Percentiles rank a stretch among this genome's conserved stretches.
These are phyloP conservation scores for Nysson spinosus DNA, from an alignment of 2,888 invertebrate species.

Conservation along the genomic window DNA sequence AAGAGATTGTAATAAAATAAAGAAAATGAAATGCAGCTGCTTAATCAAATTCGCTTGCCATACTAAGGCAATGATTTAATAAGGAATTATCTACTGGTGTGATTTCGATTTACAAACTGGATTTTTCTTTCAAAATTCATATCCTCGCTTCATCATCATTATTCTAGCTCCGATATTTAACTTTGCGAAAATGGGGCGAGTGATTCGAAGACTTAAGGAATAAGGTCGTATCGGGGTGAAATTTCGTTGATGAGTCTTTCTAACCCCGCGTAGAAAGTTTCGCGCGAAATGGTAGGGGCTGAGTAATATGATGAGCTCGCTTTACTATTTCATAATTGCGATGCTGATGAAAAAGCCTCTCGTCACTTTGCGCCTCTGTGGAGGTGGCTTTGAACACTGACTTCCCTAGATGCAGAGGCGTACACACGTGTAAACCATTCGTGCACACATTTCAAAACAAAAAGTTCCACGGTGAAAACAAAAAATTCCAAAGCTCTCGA, in stretches of 20 bases:
- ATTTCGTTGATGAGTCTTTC: conserved; percentile 46
- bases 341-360: conserved; percentile 42
- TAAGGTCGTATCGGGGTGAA: conserved; percentile 25
- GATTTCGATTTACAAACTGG: too few species aligned
- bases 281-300: conserved; percentile 18
- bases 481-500: conserved; percentile 26
- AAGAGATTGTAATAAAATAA: too few species aligned
- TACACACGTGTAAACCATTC: neutral
- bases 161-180: too few species aligned
- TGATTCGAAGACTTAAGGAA: conserved; percentile 7
- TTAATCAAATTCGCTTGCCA: too few species aligned
- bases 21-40: too few species aligned
- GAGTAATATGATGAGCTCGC: conserved; percentile 40
- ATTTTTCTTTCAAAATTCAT: too few species aligned
- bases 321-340: conserved; percentile 56
- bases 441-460: conserved; percentile 2
- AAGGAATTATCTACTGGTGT: too few species aligned
- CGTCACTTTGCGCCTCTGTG: conserved; percentile 34
- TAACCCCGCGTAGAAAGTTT: conserved; percentile 28
- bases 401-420: too few species aligned
- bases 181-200: too few species aligned
- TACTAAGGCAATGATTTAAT: too few species aligned
- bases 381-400: conserved; percentile 25
- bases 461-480: conserved; percentile 5
- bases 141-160: too few species aligned